Percentiles rank a stretch among this genome's conserved stretches.
Conservation (phyloP, 2,888 invertebrate species). For the Perdita meconis region DNA sequence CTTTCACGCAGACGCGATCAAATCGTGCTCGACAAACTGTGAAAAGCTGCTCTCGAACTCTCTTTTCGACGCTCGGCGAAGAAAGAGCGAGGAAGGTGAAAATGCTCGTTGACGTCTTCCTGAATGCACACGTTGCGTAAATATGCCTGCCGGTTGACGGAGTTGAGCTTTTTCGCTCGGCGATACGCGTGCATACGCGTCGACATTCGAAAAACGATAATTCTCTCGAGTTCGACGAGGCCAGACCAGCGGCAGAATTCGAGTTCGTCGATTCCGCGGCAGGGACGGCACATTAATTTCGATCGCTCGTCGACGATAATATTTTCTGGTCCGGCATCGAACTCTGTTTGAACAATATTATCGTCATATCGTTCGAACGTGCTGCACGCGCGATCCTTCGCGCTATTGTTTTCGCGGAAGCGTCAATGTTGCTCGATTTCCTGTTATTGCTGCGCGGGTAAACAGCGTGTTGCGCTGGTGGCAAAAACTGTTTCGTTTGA, state of each 20-base stretch:
- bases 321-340: constrained; percentile 40
- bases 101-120: constrained; percentile 24
- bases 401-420: constrained; percentile 28
- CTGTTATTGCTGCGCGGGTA: constrained; percentile 21
- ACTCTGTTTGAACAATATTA: constrained; percentile 54
- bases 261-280: constrained; percentile 10
- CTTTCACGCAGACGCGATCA: constrained; percentile 34
- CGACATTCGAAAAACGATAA: constrained; percentile 28
- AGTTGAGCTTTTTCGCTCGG: constrained; percentile 26
- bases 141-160: constrained; percentile 39
- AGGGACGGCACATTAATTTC: constrained; percentile 46
- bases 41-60: constrained; percentile 21
- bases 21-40: constrained; percentile 37
- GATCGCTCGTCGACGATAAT: constrained; percentile 23
- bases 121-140: constrained; percentile 37
- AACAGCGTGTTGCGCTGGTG: constrained; percentile 5
- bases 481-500: constrained; percentile 10
- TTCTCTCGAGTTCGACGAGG: constrained; percentile 16
- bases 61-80: constrained; percentile 7
- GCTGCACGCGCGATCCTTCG: constrained; percentile 34
- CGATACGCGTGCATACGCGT: constrained; percentile 27
- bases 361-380: constrained; percentile 39
- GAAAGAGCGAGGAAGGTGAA: constrained; percentile 15
- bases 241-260: background rate
- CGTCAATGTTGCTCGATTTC: constrained; percentile 28